Conservation (phyloP, 2,797 vertebrate genomes). For the Diceros bicornis region DNA sequence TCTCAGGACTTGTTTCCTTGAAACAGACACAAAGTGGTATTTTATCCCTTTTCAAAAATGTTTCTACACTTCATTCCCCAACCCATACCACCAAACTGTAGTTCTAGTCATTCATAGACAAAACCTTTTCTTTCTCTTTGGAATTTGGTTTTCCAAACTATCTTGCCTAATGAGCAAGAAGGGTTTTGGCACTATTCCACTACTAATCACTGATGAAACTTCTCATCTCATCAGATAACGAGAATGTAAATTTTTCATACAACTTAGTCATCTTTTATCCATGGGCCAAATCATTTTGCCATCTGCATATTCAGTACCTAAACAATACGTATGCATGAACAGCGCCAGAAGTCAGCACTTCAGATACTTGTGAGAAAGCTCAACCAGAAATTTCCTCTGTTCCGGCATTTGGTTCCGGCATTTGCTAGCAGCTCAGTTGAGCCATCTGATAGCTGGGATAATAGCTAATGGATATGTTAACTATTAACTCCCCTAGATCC, state of each 20-base stretch:
- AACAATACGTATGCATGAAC: background rate
- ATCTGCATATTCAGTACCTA: background rate
- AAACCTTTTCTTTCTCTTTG: background rate
- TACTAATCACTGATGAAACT: background rate
- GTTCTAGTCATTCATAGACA: background rate
- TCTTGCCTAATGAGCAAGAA: background rate
- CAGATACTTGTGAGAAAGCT: background rate
- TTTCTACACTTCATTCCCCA: background rate
- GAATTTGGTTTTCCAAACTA: background rate
- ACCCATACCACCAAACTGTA: background rate
- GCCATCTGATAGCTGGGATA: background rate
- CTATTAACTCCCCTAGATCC: background rate
- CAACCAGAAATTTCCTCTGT: constrained; percentile 6
- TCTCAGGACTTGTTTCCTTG: background rate
- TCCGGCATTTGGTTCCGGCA: background rate
- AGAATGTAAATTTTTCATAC: background rate
- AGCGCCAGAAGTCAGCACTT: background rate
- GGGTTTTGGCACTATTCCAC: background rate
- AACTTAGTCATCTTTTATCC: background rate
- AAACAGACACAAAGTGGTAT: background rate
- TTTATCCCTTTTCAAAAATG: background rate
- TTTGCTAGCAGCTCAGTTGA: background rate
- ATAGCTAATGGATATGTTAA: background rate
- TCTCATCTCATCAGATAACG: background rate
- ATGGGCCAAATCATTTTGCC: background rate